Conservation (phyloP, 2,888 invertebrate genomes). For the Patella depressa region DNA sequence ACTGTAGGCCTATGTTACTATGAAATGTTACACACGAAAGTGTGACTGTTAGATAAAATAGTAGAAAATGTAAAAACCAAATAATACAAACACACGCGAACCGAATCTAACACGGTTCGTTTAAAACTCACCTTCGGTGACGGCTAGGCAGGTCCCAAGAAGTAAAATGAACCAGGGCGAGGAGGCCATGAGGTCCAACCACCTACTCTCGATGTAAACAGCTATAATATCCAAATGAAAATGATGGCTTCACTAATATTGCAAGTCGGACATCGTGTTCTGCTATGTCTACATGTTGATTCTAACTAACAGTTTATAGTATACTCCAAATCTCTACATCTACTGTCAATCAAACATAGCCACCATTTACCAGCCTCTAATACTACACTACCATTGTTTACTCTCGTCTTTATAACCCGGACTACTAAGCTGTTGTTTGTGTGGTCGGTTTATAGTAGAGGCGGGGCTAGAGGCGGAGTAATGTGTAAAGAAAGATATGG, state of each 20-base stretch:
- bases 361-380: neutral
- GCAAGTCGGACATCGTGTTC: neutral
- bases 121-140: neutral
- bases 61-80: no score
- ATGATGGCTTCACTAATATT: neutral
- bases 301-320: slow-evolving; percentile 4
- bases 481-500: neutral
- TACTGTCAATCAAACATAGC: slow-evolving; percentile 4
- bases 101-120: no score
- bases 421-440: neutral
- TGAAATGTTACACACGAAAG: no score
- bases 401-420: neutral
- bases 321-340: slow-evolving; percentile 7
- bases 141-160: neutral
- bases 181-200: neutral
- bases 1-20: no score
- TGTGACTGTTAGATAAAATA: no score
- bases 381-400: neutral
- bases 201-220: no score
- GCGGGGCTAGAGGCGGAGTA: slow-evolving; percentile 2
- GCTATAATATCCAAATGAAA: no score
- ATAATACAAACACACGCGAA: no score
- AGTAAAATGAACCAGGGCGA: neutral
- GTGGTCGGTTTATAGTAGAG: slow-evolving; percentile 8
- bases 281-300: neutral